phyloP scores from a whole-genome alignment of 1,140 invertebrate genomes.

The Drosophila setifemur region DNA sequence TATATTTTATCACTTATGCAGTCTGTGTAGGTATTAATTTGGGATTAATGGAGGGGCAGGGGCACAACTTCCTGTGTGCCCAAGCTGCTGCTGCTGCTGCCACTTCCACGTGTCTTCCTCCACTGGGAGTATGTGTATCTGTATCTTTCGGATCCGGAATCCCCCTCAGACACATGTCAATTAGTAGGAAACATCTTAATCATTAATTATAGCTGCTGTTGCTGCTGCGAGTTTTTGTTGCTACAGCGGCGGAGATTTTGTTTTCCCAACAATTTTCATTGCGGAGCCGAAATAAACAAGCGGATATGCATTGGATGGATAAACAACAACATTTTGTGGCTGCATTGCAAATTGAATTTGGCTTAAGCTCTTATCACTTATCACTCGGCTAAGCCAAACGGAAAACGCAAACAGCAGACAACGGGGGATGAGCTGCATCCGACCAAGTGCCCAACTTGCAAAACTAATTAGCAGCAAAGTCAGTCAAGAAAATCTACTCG shows the following conservation, averaged over 20 bases:
- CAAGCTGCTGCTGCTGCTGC: conserved; percentile 1
- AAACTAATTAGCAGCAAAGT: conserved; percentile 65
- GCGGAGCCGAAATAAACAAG: conserved; percentile 6
- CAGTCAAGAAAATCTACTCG: conserved; percentile 43
- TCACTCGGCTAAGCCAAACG: conserved; percentile 44
- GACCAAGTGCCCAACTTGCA: conserved; percentile 38
- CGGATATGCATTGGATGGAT: conserved; percentile 18
- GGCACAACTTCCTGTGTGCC: conserved; percentile 46
- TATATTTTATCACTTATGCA: conserved; percentile 58
- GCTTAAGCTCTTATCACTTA: conserved; percentile 55
- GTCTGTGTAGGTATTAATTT: conserved; percentile 39
- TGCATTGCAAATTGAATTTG: conserved; percentile 52
- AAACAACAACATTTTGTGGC: conserved; percentile 47
- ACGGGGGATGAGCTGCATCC: conserved; percentile 4
- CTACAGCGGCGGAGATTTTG: neutral
- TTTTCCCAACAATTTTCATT: conserved; percentile 16
- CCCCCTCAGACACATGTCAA: conserved; percentile 27
- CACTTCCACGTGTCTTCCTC: conserved; percentile 7
- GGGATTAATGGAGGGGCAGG: conserved; percentile 26
- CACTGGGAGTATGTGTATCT: neutral
- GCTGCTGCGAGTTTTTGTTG: neutral
- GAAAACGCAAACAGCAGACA: neutral
- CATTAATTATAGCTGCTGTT: conserved; percentile 53
- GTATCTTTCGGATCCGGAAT: conserved; percentile 7
- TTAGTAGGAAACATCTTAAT: conserved; percentile 53